Conservation (phyloP, 2,113 vertebrate species). For the Lophotis ruficrista region DNA sequence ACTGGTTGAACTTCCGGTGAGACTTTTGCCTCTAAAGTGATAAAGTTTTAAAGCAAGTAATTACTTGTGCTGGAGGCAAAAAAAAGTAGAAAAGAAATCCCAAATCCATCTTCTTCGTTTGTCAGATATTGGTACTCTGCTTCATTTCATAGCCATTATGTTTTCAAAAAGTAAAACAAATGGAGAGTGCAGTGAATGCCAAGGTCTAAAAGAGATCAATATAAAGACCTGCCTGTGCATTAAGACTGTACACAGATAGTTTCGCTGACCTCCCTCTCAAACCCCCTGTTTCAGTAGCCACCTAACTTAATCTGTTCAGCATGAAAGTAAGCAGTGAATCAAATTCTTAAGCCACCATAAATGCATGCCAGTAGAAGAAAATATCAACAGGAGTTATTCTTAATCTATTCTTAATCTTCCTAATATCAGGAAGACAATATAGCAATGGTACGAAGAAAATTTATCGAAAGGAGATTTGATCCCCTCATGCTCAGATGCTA, state of each 20-base stretch:
- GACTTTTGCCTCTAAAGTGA: background rate
- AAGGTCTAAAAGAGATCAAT: background rate
- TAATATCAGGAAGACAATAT: background rate
- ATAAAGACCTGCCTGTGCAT: background rate
- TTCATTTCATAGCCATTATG: conserved; percentile 9
- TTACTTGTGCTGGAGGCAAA: background rate
- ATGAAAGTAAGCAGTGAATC: background rate
- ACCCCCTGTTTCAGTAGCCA: background rate
- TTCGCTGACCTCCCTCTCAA: background rate
- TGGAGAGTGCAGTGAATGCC: background rate
- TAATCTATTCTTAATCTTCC: too few species aligned
- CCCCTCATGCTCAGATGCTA: background rate
- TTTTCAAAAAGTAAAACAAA: conserved; percentile 23
- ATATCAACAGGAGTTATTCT: background rate
- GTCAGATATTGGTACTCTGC: background rate
- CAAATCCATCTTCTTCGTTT: background rate
- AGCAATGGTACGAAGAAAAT: background rate
- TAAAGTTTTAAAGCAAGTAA: conserved; percentile 6
- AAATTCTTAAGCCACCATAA: background rate
- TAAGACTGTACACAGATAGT: background rate
- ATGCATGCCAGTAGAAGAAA: background rate
- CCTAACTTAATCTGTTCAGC: background rate
- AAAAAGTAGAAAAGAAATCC: background rate
- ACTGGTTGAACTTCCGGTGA: background rate
- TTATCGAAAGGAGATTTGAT: background rate